phyloP scores from a whole-genome alignment of 1,140 invertebrate genomes.

The Berghia stephanieae region DNA sequence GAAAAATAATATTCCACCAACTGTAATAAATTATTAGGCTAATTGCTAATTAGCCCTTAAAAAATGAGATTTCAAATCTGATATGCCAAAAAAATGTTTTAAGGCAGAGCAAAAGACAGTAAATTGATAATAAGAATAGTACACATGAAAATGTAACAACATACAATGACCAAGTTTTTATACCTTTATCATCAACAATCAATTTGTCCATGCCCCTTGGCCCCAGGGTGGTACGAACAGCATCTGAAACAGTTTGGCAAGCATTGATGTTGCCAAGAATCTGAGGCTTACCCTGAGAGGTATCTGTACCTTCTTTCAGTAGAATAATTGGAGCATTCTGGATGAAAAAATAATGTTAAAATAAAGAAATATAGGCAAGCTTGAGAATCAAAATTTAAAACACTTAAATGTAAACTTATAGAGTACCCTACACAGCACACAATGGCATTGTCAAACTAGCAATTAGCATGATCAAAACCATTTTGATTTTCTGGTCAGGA shows the following conservation, averaged over 20 bases:
- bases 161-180: neutral
- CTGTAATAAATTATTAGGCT: too few species aligned
- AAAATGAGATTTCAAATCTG: too few species aligned
- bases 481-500: neutral
- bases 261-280: constrained; percentile 99
- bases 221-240: constrained; percentile 94
- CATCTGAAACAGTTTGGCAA: constrained; percentile 95
- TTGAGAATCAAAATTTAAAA: neutral
- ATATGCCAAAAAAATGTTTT: too few species aligned
- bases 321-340: constrained; percentile 97
- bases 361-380: neutral
- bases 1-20: too few species aligned
- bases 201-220: constrained; percentile 99
- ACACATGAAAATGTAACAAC: too few species aligned
- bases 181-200: constrained; percentile 84
- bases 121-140: too few species aligned
- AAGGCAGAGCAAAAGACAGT: too few species aligned
- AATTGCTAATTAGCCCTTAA: too few species aligned
- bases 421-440: too few species aligned
- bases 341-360: constrained; percentile 28
- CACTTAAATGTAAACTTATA: too few species aligned
- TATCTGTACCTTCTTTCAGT: constrained; percentile 97
- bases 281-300: constrained; percentile 94
- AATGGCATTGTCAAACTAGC: too few species aligned
- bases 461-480: too few species aligned